A percentile compares a stretch with the other conserved stretches of the same genome.
phyloP scores from a whole-genome alignment of 2,888 invertebrate genomes.

The Acanthopleura granulata region DNA sequence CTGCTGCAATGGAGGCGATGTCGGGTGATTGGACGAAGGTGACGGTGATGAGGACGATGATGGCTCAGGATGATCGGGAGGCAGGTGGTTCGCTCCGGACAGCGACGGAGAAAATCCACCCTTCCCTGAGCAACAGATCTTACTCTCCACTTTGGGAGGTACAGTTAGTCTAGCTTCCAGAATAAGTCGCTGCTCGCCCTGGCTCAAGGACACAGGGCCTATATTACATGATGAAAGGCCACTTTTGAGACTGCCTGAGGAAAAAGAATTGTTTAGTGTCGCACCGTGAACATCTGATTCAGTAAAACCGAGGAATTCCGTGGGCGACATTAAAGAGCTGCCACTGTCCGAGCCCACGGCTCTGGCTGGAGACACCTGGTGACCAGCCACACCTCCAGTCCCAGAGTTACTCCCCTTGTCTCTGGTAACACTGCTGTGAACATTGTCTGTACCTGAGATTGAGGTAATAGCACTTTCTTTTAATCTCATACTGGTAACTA shows the following conservation, averaged over 20 bases:
- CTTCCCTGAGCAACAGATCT: neutral
- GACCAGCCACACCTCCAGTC: neutral
- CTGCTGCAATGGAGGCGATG: neutral
- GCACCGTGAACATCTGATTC: conserved; percentile 30
- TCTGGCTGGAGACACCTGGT: neutral
- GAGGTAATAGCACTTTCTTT: neutral
- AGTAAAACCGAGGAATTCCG: conserved; percentile 30
- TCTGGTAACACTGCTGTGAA: neutral
- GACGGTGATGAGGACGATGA: neutral
- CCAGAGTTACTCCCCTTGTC: conserved; percentile 2
- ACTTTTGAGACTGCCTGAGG: conserved; percentile 4
- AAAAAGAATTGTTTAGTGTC: conserved; percentile 16
- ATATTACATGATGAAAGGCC: conserved; percentile 18
- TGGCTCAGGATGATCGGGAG: neutral
- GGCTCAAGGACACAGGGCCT: neutral
- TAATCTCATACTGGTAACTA: neutral
- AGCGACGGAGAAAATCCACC: neutral
- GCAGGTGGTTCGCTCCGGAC: neutral
- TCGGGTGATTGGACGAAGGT: neutral
- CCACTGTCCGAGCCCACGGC: neutral
- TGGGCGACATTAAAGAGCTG: conserved; percentile 25
- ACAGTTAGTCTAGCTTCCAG: conserved; percentile 29
- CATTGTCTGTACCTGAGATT: neutral
- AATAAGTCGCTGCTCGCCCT: conserved; percentile 25
- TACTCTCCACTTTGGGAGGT: conserved; percentile 9